Conservation (phyloP, 2,797 vertebrate species). For the Onychomys leucogaster region DNA sequence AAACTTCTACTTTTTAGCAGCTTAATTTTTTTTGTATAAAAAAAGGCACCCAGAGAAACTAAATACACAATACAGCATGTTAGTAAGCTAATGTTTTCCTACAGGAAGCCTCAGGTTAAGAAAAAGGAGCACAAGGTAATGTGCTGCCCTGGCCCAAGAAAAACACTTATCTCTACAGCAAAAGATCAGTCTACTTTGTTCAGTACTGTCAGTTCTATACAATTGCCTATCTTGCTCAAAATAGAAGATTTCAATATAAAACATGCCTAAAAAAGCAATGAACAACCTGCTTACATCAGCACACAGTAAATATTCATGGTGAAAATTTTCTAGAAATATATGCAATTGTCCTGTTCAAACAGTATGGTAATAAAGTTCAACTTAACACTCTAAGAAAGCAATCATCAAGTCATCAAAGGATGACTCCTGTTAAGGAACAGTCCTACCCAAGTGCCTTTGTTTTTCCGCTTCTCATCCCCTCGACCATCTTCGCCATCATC, state of each 20-base stretch:
- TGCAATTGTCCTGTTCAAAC: background rate
- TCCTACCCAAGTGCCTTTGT: conserved; percentile 96
- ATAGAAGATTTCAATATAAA: background rate
- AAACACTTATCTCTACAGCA: background rate
- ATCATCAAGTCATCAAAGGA: background rate
- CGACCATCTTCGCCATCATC: conserved; percentile 95
- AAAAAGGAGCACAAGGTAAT: background rate
- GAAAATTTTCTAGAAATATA: background rate
- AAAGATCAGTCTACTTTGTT: background rate
- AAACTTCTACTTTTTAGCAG: background rate
- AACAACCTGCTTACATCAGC: background rate
- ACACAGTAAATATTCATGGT: background rate
- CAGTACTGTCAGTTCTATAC: background rate
- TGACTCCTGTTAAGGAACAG: background rate
- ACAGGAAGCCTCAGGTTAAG: background rate
- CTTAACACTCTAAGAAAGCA: background rate
- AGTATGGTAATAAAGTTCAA: background rate
- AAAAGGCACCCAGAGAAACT: background rate
- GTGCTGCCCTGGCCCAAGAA: background rate
- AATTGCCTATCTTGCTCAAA: background rate
- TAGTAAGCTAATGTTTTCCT: background rate
- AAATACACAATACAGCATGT: rapidly evolving
- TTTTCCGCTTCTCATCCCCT: conserved; percentile 92
- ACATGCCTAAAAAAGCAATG: background rate
- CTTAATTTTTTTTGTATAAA: background rate